Conservation (phyloP, 2,797 vertebrate species). For the Hirundo rustica region DNA sequence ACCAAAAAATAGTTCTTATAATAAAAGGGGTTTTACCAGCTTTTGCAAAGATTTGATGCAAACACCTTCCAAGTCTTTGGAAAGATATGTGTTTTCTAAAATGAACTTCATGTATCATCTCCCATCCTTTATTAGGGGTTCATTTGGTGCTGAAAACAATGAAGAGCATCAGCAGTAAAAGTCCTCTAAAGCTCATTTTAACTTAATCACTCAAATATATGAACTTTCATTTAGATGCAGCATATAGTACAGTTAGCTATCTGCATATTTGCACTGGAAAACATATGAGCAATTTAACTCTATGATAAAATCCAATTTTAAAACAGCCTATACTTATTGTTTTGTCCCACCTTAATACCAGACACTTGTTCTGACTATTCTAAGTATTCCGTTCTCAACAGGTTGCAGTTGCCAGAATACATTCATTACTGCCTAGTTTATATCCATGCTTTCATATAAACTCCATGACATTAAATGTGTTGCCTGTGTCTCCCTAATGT, state of each 20-base stretch:
- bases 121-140: background rate
- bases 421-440: background rate
- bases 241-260: background rate
- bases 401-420: background rate
- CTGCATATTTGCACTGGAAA: background rate
- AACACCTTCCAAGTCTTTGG: background rate
- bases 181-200: background rate
- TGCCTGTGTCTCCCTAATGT: background rate
- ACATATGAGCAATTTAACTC: background rate
- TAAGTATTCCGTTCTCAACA: background rate
- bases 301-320: background rate
- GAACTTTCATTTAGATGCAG: background rate
- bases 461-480: background rate
- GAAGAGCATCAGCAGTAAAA: background rate
- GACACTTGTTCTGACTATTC: background rate
- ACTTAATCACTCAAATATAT: background rate
- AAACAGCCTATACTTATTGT: accelerated
- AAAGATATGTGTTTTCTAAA: background rate
- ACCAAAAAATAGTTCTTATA: background rate
- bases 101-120: background rate
- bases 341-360: background rate
- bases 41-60: background rate
- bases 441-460: background rate
- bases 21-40: accelerated
- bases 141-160: background rate